Evolutionary conservation across 2,888 invertebrate genomes (phyloP).

Genomic region (Trissolcus brochymenae): DNA sequence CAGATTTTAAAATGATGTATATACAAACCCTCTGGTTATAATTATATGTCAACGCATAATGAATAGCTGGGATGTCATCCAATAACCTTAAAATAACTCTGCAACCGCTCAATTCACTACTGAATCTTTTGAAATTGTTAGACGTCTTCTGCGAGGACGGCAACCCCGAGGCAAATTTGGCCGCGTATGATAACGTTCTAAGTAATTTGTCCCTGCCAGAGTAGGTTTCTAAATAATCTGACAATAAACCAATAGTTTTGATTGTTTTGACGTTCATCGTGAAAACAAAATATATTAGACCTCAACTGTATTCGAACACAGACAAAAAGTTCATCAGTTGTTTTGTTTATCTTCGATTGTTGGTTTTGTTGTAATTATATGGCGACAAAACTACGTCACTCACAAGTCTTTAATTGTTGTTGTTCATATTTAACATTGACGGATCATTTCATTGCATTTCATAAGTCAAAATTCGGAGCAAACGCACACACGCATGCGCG

Average conservation of each 20-base stretch:
- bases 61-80: slow-evolving; percentile 90
- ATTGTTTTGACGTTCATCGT: slow-evolving; percentile 21
- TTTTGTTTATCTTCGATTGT: too few relatives aligned
- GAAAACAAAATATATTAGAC: too few relatives aligned
- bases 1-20: too few relatives aligned
- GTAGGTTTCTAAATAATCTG: slow-evolving; percentile 85
- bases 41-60: slow-evolving; percentile 85
- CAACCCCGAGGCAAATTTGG: slow-evolving; percentile 84
- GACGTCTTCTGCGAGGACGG: slow-evolving; percentile 78
- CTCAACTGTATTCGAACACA: too few relatives aligned
- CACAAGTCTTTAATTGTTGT: too few relatives aligned
- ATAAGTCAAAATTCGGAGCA: too few relatives aligned
- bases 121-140: slow-evolving; percentile 80
- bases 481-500: too few relatives aligned
- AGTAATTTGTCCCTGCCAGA: slow-evolving; percentile 91
- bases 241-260: slow-evolving; percentile 59
- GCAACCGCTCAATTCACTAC: slow-evolving; percentile 85
- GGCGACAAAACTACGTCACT: too few relatives aligned
- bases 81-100: slow-evolving; percentile 87
- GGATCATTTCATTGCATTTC: too few relatives aligned
- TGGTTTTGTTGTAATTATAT: too few relatives aligned
- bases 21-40: slow-evolving; percentile 66
- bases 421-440: too few relatives aligned
- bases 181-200: slow-evolving; percentile 86
- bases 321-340: too few relatives aligned